These are phyloP conservation scores for Bovichtus variegatus DNA, from an alignment of 2,797 vertebrate species.

Conservation along the genomic window DNA sequence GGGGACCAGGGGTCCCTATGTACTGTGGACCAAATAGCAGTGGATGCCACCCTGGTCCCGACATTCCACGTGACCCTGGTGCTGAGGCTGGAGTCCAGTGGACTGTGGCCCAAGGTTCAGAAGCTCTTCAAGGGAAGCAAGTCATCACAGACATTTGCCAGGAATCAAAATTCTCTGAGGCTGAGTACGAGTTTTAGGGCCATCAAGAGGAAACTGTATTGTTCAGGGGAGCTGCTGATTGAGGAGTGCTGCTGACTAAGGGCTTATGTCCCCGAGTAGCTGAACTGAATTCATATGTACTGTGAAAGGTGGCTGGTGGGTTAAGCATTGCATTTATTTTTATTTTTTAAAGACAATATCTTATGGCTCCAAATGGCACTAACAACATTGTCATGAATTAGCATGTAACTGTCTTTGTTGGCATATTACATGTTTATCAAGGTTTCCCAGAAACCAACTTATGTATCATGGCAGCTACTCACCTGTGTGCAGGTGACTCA, in stretches of 20 bases:
- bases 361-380: constrained; percentile 1
- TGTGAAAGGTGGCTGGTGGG: background rate
- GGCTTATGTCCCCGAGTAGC: background rate
- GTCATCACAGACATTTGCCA: constrained; percentile 72
- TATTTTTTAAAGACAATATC: background rate
- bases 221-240: constrained; percentile 92
- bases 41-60: constrained; percentile 90
- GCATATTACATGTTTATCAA: background rate
- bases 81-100: constrained; percentile 89
- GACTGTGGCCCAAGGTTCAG: constrained; percentile 94
- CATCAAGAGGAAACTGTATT: constrained; percentile 95
- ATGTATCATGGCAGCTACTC: constrained; percentile 65
- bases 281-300: background rate
- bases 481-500: constrained; percentile 43
- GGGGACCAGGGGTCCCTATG: constrained; percentile 82
- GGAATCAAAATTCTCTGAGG: constrained; percentile 78
- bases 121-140: constrained; percentile 86
- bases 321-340: constrained; percentile 3
- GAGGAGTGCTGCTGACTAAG: constrained; percentile 89
- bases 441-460: constrained; percentile 22
- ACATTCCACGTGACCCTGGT: constrained; percentile 95
- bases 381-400: background rate
- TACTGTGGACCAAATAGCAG: constrained; percentile 89
- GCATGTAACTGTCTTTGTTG: background rate
- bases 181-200: constrained; percentile 91